A percentile compares a stretch with the other conserved stretches of the same genome.
phyloP scores from a whole-genome alignment of 53 echinoderm and acorn worm genomes.

The Temnopleurus reevesii region DNA sequence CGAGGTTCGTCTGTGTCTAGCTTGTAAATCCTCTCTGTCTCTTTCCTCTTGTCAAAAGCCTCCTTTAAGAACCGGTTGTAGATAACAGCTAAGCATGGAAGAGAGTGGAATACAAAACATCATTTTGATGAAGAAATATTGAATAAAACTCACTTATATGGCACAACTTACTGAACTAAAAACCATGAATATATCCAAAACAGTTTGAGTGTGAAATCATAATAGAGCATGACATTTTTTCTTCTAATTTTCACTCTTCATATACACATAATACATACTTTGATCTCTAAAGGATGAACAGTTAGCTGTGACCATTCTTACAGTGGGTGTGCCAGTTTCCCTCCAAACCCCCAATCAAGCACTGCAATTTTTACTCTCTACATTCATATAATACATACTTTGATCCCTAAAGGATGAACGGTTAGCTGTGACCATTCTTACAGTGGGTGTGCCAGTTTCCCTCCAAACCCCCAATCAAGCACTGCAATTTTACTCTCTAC shows the following conservation, averaged over 20 bases:
- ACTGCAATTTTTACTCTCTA: neutral
- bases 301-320: conserved; percentile 59
- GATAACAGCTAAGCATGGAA: conserved; percentile 65
- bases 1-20: neutral
- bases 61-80: conserved; percentile 86
- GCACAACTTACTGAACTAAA: too few relatives aligned
- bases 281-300: conserved; percentile 33
- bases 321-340: conserved; percentile 40
- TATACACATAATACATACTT: conserved; percentile 40
- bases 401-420: conserved; percentile 29
- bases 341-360: neutral
- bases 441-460: conserved; percentile 40
- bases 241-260: neutral
- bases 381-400: conserved; percentile 43
- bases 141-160: too few relatives aligned
- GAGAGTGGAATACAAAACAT: neutral
- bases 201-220: too few relatives aligned
- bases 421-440: conserved; percentile 59
- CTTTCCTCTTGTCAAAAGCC: conserved; percentile 73
- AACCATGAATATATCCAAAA: too few relatives aligned
- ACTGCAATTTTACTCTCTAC: neutral
- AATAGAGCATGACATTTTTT: too few relatives aligned
- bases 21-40: conserved; percentile 73
- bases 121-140: too few relatives aligned
- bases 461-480: neutral